phyloP scores from a whole-genome alignment of 2,113 vertebrate genomes.

The Pungitius pungitius region DNA sequence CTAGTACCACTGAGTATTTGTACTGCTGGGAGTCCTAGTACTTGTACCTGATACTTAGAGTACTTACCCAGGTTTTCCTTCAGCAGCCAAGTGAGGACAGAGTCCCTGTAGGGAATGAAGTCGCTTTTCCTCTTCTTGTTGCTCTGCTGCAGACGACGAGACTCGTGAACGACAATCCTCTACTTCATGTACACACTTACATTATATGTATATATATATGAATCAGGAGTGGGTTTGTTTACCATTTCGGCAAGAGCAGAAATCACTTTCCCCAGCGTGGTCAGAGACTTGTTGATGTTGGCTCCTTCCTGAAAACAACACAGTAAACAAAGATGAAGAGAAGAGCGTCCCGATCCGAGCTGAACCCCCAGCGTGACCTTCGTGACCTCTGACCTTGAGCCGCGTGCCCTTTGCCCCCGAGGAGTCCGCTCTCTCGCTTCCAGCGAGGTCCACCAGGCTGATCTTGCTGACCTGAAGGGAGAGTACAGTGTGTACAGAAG shows the following conservation, averaged over 20 bases:
- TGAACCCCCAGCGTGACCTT: too few relatives aligned
- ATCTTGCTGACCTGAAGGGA: slow-evolving; percentile 88
- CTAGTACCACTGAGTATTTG: too few relatives aligned
- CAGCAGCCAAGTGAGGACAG: slow-evolving; percentile 87
- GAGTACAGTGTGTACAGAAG: background rate
- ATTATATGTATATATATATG: too few relatives aligned
- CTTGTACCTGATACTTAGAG: background rate
- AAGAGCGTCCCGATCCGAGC: too few relatives aligned
- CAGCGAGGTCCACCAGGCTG: slow-evolving; percentile 92
- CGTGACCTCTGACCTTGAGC: slow-evolving; percentile 83
- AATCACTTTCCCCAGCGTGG: slow-evolving; percentile 92
- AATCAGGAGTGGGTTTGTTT: background rate
- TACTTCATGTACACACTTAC: too few relatives aligned
- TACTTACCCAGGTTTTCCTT: slow-evolving; percentile 80
- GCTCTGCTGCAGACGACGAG: slow-evolving; percentile 77
- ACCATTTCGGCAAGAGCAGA: slow-evolving; percentile 91
- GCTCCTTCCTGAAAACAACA: slow-evolving; percentile 85
- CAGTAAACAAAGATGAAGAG: too few relatives aligned
- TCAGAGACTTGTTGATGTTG: slow-evolving; percentile 92
- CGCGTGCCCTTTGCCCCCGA: slow-evolving; percentile 88
- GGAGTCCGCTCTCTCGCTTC: slow-evolving; percentile 89
- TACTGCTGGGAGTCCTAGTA: background rate
- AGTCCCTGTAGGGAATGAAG: slow-evolving; percentile 91
- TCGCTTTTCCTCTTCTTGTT: slow-evolving; percentile 88
- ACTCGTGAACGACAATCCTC: background rate